These are phyloP conservation scores for Andrena praecox DNA, from an alignment of 2,888 invertebrate species.

Conservation along the genomic window DNA sequence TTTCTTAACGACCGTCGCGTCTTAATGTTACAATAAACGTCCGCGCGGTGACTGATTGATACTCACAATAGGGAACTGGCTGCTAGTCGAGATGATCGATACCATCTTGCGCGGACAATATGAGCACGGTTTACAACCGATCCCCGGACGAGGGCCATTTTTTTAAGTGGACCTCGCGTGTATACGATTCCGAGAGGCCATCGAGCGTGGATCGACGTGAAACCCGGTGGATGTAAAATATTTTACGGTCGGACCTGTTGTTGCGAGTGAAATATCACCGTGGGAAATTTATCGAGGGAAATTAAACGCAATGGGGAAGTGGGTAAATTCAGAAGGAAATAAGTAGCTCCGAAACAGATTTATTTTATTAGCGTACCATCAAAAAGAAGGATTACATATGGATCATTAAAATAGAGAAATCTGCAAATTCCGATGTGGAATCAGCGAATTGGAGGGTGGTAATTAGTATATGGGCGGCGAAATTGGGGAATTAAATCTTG, in stretches of 20 bases:
- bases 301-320: conserved; percentile 12
- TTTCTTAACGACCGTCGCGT: conserved; percentile 45
- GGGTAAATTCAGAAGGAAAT: neutral
- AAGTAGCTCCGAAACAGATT: neutral
- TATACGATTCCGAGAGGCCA: neutral
- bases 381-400: too few species aligned
- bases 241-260: conserved; percentile 19
- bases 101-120: conserved; percentile 60
- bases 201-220: conserved; percentile 25
- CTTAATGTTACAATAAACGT: conserved; percentile 70
- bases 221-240: conserved; percentile 35
- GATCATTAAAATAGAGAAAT: neutral
- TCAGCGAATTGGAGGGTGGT: neutral
- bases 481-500: neutral
- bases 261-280: conserved; percentile 5
- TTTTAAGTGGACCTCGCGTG: conserved; percentile 31
- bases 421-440: neutral
- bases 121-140: conserved; percentile 59
- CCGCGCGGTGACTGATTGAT: conserved; percentile 70
- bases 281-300: conserved; percentile 15
- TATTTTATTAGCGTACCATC: neutral
- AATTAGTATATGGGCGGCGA: neutral
- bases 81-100: conserved; percentile 70
- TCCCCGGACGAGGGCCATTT: conserved; percentile 46
- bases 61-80: conserved; percentile 57